Evolutionary conservation across 2,797 vertebrate species (phyloP).

Genomic region (Phalloptychus januarius): DNA sequence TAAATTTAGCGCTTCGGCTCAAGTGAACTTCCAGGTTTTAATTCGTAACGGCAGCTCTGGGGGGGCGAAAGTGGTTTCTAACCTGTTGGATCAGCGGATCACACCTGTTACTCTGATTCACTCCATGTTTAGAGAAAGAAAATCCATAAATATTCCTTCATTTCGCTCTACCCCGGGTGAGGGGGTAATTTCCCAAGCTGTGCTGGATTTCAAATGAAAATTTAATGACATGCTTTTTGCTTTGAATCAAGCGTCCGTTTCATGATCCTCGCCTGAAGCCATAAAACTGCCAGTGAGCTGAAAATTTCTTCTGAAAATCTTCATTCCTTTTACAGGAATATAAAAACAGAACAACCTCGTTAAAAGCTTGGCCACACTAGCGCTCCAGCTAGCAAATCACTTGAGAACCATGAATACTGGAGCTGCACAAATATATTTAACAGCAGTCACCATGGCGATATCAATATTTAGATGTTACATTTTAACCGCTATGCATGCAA

Average conservation of each 20-base stretch:
- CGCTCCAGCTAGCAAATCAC: neutral
- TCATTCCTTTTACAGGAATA: neutral
- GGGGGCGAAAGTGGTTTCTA: constrained; percentile 3
- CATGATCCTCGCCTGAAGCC: neutral
- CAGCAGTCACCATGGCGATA: neutral
- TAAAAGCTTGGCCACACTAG: neutral
- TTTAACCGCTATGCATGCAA: neutral
- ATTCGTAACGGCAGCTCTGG: neutral
- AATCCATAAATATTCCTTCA: neutral
- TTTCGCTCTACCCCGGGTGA: neutral
- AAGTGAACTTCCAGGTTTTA: constrained; percentile 15
- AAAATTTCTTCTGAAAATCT: neutral
- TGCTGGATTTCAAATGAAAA: neutral
- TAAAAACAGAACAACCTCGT: neutral
- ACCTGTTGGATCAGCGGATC: constrained; percentile 36
- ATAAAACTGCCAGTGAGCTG: neutral
- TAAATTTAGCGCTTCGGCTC: constrained; percentile 5
- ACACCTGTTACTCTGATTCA: constrained; percentile 22
- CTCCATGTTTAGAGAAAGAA: constrained; percentile 3
- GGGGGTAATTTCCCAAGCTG: constrained; percentile 2
- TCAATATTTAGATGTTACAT: neutral
- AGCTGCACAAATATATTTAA: neutral
- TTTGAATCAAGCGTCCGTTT: neutral
- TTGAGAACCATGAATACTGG: neutral
- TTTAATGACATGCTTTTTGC: neutral